Evolutionary conservation across 2,113 vertebrate species (phyloP).

Genomic region (Anolis carolinensis): DNA sequence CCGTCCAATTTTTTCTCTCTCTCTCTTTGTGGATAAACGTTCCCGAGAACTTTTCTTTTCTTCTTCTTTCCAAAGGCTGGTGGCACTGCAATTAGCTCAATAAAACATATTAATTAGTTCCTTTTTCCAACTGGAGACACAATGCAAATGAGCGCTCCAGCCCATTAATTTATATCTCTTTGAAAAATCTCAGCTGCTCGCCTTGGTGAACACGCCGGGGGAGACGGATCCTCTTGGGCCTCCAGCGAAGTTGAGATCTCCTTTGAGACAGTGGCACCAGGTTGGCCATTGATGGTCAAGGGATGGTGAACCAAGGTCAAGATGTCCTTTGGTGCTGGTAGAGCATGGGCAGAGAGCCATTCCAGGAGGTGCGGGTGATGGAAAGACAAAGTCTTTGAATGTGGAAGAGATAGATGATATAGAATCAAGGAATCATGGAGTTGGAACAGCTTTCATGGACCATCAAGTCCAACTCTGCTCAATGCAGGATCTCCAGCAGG

Average conservation of each 20-base stretch:
- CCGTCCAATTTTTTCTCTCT: neutral
- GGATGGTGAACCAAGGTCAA: neutral
- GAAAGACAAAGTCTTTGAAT: too few relatives aligned
- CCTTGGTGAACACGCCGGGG: neutral
- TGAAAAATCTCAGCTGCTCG: neutral
- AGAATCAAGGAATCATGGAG: too few relatives aligned
- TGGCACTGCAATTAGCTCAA: neutral
- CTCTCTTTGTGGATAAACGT: neutral
- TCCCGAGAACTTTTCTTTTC: neutral
- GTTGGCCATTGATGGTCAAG: neutral
- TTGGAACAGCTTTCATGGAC: too few relatives aligned
- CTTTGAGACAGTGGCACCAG: neutral
- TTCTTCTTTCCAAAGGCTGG: neutral
- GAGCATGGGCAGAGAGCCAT: too few relatives aligned
- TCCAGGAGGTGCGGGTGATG: too few relatives aligned
- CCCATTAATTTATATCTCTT: constrained; percentile 39
- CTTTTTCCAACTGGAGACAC: constrained; percentile 30
- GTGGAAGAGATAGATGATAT: too few relatives aligned
- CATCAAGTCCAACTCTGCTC: too few relatives aligned
- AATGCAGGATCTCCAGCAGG: too few relatives aligned
- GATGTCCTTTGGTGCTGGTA: neutral
- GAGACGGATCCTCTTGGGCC: neutral
- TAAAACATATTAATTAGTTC: constrained; percentile 54
- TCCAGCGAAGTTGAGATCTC: neutral
- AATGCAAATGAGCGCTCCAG: constrained; percentile 37